Percentiles rank a stretch among this genome's conserved stretches.
Conservation (phyloP, 92 coral and sea anemone genomes). For the Actinernus sp. region DNA sequence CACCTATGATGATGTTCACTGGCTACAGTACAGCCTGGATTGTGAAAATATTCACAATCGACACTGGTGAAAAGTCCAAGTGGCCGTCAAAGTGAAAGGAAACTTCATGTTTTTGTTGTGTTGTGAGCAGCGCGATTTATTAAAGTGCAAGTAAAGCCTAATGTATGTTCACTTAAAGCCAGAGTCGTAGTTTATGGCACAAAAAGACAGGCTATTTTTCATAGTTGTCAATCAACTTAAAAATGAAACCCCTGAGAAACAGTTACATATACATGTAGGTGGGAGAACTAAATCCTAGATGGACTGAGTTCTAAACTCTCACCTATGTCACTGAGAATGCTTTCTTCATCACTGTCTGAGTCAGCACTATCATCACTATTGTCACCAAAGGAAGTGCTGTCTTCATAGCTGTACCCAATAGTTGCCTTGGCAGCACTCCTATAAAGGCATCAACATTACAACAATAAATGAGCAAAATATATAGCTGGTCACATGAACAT, state of each 20-base stretch:
- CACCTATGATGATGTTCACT: too few species aligned
- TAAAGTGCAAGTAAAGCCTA: too few species aligned
- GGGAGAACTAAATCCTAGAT: too few species aligned
- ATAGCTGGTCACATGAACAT: neutral
- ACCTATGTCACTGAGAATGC: conserved; percentile 88
- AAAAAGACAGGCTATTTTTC: neutral
- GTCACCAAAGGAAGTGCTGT: conserved; percentile 31
- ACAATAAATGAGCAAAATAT: neutral
- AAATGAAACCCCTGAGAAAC: neutral
- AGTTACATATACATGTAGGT: neutral
- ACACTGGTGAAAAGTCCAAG: too few species aligned
- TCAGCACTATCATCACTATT: conserved; percentile 66
- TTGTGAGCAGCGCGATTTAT: too few species aligned
- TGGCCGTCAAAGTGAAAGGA: too few species aligned
- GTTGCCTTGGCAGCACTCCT: conserved; percentile 88
- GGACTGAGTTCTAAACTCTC: neutral
- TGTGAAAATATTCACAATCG: too few species aligned
- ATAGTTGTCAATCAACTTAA: too few species aligned
- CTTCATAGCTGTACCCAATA: conserved; percentile 82
- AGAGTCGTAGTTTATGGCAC: neutral
- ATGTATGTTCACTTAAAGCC: too few species aligned
- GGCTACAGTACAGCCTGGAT: too few species aligned
- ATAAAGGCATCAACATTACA: neutral
- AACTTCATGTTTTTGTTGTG: too few species aligned
- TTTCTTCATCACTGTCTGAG: conserved; percentile 77